Evolutionary conservation across 2,888 invertebrate species (phyloP).

Genomic region (Pheosia tremula): DNA sequence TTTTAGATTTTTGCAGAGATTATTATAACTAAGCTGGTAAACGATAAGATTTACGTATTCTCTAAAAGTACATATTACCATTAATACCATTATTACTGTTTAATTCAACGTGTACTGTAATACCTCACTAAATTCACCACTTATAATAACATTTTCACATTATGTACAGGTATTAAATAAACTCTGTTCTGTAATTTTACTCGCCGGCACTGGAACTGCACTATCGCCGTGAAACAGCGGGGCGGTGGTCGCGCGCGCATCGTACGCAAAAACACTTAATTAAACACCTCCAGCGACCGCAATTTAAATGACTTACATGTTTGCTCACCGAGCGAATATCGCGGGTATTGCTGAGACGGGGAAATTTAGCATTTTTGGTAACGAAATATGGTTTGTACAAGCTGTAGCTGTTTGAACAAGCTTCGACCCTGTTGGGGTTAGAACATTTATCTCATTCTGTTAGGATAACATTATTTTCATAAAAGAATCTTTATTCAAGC

Average conservation of each 20-base stretch:
- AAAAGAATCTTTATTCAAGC: too few relatives aligned
- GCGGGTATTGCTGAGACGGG: neutral
- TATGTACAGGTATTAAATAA: neutral
- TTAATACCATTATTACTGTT: too few relatives aligned
- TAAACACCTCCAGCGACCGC: constrained; percentile 41
- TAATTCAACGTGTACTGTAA: too few relatives aligned
- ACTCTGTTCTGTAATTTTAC: neutral
- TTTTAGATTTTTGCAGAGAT: too few relatives aligned
- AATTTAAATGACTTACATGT: constrained; percentile 29
- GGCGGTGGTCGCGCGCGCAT: constrained; percentile 23
- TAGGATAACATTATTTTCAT: too few relatives aligned
- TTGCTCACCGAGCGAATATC: constrained; percentile 13
- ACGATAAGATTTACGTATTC: too few relatives aligned
- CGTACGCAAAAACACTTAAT: constrained; percentile 48
- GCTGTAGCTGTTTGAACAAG: too few relatives aligned
- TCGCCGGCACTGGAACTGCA: constrained; percentile 27
- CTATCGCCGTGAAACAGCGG: constrained; percentile 25
- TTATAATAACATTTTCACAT: too few relatives aligned
- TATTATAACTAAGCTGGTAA: too few relatives aligned
- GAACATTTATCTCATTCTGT: too few relatives aligned
- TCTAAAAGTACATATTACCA: too few relatives aligned
- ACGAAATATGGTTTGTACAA: neutral
- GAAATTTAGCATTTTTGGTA: neutral
- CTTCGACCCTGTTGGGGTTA: neutral
- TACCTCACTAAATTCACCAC: too few relatives aligned